These are phyloP conservation scores for Limnephilus auricula DNA, from an alignment of 2,888 invertebrate genomes.

Conservation along the genomic window DNA sequence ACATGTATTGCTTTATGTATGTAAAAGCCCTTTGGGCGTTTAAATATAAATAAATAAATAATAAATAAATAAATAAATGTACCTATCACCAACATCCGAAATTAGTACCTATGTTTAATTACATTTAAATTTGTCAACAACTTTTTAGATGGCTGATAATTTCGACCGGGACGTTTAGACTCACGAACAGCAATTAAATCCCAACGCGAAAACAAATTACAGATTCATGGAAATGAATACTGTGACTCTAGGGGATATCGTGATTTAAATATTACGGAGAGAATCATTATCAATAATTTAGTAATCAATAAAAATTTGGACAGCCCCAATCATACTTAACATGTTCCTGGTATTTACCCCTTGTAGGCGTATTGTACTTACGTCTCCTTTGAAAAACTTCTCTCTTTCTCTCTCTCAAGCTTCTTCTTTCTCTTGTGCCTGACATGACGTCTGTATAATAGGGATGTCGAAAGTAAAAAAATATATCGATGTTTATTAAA, in stretches of 20 bases:
- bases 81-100: too few relatives aligned
- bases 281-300: background rate
- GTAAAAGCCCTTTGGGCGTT: too few relatives aligned
- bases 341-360: background rate
- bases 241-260: background rate
- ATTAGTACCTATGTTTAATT: too few relatives aligned
- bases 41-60: too few relatives aligned
- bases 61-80: too few relatives aligned
- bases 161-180: background rate
- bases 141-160: background rate
- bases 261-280: background rate
- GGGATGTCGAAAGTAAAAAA: too few relatives aligned
- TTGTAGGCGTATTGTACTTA: background rate
- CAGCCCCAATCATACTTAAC: background rate
- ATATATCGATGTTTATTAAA: too few relatives aligned
- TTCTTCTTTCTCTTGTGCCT: background rate
- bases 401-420: background rate
- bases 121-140: background rate
- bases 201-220: background rate
- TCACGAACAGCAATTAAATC: background rate
- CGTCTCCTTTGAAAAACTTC: too few relatives aligned
- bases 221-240: background rate
- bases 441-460: too few relatives aligned
- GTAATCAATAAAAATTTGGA: background rate
- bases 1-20: too few relatives aligned